Percentiles rank a stretch among this genome's conserved stretches.
phyloP scores from a whole-genome alignment of 1,140 invertebrate genomes.

The Goniozus legneri region DNA sequence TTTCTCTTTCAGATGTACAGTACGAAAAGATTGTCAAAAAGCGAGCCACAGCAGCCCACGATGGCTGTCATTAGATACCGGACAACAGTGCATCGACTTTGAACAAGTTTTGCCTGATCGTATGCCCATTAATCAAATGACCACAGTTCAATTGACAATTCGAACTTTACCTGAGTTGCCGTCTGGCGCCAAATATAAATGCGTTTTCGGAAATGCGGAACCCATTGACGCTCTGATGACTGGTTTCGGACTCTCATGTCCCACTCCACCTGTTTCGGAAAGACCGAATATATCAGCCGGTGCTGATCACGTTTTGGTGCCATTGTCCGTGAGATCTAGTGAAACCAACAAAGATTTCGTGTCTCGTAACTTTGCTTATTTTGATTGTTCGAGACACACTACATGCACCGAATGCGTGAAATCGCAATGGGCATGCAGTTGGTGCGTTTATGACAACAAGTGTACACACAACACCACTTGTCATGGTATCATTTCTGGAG shows the following conservation, averaged over 20 bases:
- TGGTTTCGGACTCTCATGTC: conserved; percentile 76
- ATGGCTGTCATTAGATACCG: conserved; percentile 88
- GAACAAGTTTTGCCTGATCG: conserved; percentile 87
- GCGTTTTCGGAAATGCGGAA: conserved; percentile 81
- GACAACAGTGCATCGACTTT: conserved; percentile 94
- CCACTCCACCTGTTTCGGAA: conserved; percentile 72
- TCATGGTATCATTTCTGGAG: conserved; percentile 77
- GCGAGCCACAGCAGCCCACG: conserved; percentile 83
- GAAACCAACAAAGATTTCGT: conserved; percentile 96
- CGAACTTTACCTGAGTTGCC: conserved; percentile 85
- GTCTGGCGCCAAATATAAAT: conserved; percentile 87
- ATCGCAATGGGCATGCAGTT: conserved; percentile 89
- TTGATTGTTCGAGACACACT: conserved; percentile 85
- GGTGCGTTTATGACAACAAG: conserved; percentile 94
- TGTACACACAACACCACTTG: conserved; percentile 88
- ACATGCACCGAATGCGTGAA: conserved; percentile 83
- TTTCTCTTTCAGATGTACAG: conserved; percentile 70
- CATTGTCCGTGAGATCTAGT: conserved; percentile 86
- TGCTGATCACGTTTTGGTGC: conserved; percentile 86
- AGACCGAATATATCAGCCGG: conserved; percentile 76
- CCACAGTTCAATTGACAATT: conserved; percentile 82
- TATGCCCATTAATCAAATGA: conserved; percentile 81
- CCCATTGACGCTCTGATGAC: conserved; percentile 84
- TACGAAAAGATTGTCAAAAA: conserved; percentile 84
- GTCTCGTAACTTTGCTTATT: conserved; percentile 88